Evolutionary conservation across 92 coral and sea anemone species (phyloP).

Genomic region (Pocillopora grandis): DNA sequence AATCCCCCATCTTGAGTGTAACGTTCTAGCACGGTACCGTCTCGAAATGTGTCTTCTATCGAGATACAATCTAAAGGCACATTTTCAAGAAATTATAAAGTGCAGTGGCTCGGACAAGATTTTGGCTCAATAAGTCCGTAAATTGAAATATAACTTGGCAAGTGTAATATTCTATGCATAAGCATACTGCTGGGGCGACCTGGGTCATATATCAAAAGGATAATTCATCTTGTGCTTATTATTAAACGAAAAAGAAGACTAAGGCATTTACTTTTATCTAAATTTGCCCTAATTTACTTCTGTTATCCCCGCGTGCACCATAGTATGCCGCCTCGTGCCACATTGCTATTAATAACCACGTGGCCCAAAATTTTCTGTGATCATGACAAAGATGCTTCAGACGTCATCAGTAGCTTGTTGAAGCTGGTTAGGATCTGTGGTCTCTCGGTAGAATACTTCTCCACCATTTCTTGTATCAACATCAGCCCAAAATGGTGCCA

Average conservation of each 20-base stretch:
- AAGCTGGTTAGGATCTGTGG: conserved; percentile 43
- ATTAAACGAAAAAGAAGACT: background rate
- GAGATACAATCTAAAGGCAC: conserved; percentile 16
- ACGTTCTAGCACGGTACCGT: conserved; percentile 13
- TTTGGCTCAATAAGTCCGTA: too few relatives aligned
- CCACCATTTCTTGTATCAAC: conserved; percentile 60
- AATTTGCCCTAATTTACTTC: background rate
- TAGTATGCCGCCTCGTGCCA: conserved; percentile 72
- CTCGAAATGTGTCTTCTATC: background rate
- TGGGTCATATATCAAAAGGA: too few relatives aligned
- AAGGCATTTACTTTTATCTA: too few relatives aligned
- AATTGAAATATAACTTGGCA: too few relatives aligned
- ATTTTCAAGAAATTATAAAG: background rate
- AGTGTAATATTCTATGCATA: too few relatives aligned
- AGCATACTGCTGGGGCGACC: too few relatives aligned
- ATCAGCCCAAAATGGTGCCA: conserved; percentile 71
- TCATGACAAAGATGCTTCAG: conserved; percentile 25
- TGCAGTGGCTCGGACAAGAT: too few relatives aligned
- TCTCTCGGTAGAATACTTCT: conserved; percentile 58
- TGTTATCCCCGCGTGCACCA: conserved; percentile 17
- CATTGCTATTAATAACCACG: conserved; percentile 76
- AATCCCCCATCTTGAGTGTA: conserved; percentile 18
- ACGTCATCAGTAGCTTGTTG: conserved; percentile 62
- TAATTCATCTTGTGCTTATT: too few relatives aligned
- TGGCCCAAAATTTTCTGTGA: conserved; percentile 51